These are phyloP conservation scores for Bedellia somnulentella DNA, from an alignment of 2,888 invertebrate species.

Conservation along the genomic window DNA sequence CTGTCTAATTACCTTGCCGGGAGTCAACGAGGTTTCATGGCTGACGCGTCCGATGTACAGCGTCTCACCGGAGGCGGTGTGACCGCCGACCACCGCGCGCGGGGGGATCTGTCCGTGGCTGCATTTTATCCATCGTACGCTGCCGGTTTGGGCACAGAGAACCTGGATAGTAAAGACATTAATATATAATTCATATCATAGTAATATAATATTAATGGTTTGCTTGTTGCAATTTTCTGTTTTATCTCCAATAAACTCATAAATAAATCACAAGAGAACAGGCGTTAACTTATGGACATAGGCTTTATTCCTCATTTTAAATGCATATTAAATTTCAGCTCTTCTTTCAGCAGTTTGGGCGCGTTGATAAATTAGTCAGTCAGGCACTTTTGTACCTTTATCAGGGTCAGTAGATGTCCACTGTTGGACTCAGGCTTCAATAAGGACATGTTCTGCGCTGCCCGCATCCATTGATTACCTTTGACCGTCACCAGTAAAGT, in stretches of 20 bases:
- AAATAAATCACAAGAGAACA: too few relatives aligned
- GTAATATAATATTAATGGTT: too few relatives aligned
- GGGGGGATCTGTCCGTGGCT: slow-evolving; percentile 50
- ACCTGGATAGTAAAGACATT: slow-evolving; percentile 33
- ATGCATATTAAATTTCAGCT: neutral
- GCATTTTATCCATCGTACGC: slow-evolving; percentile 46
- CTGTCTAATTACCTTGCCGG: slow-evolving; percentile 50
- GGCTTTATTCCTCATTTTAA: too few relatives aligned
- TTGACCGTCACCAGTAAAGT: too few relatives aligned
- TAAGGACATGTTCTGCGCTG: too few relatives aligned
- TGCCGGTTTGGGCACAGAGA: slow-evolving; percentile 25
- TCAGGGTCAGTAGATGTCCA: too few relatives aligned
- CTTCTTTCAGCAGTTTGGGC: neutral
- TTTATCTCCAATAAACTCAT: too few relatives aligned
- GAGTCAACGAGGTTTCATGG: slow-evolving; percentile 51
- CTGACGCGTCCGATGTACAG: slow-evolving; percentile 55
- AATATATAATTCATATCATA: slow-evolving; percentile 2
- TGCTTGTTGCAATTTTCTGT: too few relatives aligned
- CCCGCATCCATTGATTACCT: too few relatives aligned
- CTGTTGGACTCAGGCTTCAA: too few relatives aligned
- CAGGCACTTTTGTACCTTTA: too few relatives aligned
- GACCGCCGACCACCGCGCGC: slow-evolving; percentile 55
- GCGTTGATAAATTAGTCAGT: neutral
- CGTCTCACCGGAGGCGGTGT: slow-evolving; percentile 43
- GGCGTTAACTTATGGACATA: too few relatives aligned